These are phyloP conservation scores for Discoglossus pictus DNA, from an alignment of 2,797 vertebrate species.

Conservation along the genomic window DNA sequence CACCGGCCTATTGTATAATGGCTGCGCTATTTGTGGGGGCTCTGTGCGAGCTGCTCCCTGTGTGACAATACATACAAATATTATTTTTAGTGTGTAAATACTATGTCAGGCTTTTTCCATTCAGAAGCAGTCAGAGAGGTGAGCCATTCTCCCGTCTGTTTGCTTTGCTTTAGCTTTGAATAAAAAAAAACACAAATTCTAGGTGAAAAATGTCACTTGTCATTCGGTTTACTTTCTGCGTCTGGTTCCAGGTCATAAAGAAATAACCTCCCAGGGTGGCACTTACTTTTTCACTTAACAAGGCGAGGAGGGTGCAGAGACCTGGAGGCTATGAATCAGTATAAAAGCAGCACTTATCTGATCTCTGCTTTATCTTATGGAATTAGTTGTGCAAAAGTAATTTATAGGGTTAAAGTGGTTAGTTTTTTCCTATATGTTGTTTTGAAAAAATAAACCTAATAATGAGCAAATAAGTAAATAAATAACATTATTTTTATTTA, in stretches of 20 bases:
- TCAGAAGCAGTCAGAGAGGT: constrained; percentile 9
- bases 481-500: too few relatives aligned
- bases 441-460: too few relatives aligned
- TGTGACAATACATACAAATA: constrained; percentile 11
- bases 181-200: constrained; percentile 20
- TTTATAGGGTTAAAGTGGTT: too few relatives aligned
- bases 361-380: too few relatives aligned
- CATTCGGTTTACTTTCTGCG: constrained; percentile 24
- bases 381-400: too few relatives aligned
- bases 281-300: constrained; percentile 14
- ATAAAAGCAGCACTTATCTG: too few relatives aligned
- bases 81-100: constrained; percentile 36
- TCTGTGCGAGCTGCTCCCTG: constrained; percentile 1
- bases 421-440: too few relatives aligned
- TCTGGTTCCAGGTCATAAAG: constrained; percentile 36
- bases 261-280: constrained; percentile 20
- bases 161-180: constrained; percentile 17
- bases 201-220: constrained; percentile 25
- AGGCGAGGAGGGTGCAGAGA: neutral
- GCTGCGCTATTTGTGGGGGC: too few relatives aligned
- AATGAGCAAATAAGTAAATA: too few relatives aligned
- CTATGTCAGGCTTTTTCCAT: constrained; percentile 12
- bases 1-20: too few relatives aligned
- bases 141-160: constrained; percentile 13
- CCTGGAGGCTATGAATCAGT: too few relatives aligned